Conservation (phyloP, 2,888 invertebrate genomes). For the Pyrocoelia pectoralis region DNA sequence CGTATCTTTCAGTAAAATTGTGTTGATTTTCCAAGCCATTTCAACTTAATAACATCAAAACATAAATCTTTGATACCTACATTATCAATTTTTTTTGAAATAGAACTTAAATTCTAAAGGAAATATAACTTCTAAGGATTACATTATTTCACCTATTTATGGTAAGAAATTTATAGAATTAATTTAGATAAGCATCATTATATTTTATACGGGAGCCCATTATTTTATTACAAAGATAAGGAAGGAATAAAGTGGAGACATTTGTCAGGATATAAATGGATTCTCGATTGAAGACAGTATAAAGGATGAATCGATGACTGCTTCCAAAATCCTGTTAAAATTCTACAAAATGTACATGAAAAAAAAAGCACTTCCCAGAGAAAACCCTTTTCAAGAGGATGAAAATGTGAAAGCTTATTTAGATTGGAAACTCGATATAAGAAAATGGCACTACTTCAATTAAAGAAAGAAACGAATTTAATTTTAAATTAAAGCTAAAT, state of each 20-base stretch:
- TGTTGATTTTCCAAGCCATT: constrained; percentile 28
- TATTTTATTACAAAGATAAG: constrained; percentile 15
- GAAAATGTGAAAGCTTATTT: neutral
- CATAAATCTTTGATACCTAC: constrained; percentile 11
- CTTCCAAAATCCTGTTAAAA: constrained; percentile 15
- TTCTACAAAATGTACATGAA: constrained; percentile 19
- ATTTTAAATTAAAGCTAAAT: too few relatives aligned
- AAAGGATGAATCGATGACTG: constrained; percentile 31
- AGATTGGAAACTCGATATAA: neutral
- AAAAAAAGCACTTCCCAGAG: constrained; percentile 14
- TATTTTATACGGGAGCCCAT: constrained; percentile 8
- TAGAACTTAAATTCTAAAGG: neutral
- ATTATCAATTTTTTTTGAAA: constrained; percentile 22
- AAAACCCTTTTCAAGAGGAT: neutral
- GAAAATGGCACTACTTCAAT: neutral
- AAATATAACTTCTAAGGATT: neutral
- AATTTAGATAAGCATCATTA: neutral
- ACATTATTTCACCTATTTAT: neutral
- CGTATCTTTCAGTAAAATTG: neutral
- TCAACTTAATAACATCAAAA: constrained; percentile 13
- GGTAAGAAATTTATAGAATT: constrained; percentile 10
- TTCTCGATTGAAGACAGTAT: constrained; percentile 26
- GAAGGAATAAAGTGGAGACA: constrained; percentile 28
- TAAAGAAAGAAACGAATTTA: too few relatives aligned
- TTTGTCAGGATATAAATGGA: constrained; percentile 31